Percentiles rank a stretch among this genome's conserved stretches.
phyloP scores from a whole-genome alignment of 1,140 invertebrate species.

The Arion vulgaris region DNA sequence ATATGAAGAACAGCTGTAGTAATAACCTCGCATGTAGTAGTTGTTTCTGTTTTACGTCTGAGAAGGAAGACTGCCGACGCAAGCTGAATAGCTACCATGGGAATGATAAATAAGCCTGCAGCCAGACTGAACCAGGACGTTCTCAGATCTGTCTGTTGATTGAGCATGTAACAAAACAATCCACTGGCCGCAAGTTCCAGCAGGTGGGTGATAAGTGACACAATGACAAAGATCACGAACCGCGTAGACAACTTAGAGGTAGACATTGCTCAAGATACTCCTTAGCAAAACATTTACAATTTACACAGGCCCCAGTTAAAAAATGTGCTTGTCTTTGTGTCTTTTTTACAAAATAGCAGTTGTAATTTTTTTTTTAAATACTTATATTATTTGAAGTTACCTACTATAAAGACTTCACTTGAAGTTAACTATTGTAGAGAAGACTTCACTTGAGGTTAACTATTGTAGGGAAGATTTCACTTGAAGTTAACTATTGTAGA shows the following conservation, averaged over 20 bases:
- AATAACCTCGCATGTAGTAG: conserved; percentile 44
- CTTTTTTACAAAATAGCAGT: too few species aligned
- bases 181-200: conserved; percentile 52
- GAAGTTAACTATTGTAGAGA: too few species aligned
- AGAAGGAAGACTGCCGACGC: conserved; percentile 60
- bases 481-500: too few species aligned
- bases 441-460: too few species aligned
- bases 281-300: background rate
- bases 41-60: conserved; percentile 48
- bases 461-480: too few species aligned
- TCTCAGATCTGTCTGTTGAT: conserved; percentile 15
- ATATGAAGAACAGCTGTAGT: conserved; percentile 79
- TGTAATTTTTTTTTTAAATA: too few species aligned
- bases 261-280: conserved; percentile 28
- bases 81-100: conserved; percentile 58
- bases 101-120: conserved; percentile 56
- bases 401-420: too few species aligned
- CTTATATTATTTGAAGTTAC: too few species aligned
- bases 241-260: conserved; percentile 43
- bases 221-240: conserved; percentile 50
- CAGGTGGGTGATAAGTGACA: conserved; percentile 53
- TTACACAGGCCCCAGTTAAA: too few species aligned
- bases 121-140: conserved; percentile 56
- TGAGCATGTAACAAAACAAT: conserved; percentile 41
- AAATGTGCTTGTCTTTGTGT: too few species aligned